Percentiles rank a stretch among this genome's conserved stretches.
Conservation (phyloP, 1,140 invertebrate genomes). For the Aphis craccivora region DNA sequence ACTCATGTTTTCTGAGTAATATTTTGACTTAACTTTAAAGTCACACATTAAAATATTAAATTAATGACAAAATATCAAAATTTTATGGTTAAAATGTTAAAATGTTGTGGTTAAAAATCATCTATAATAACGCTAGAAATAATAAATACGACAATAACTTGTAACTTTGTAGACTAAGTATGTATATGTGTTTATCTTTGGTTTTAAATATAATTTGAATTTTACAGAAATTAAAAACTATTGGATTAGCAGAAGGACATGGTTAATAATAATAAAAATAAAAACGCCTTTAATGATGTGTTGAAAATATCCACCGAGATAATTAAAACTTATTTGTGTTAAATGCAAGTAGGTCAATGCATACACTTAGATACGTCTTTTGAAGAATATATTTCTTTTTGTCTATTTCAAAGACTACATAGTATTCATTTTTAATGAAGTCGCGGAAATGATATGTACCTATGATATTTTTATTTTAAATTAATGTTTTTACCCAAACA, state of each 20-base stretch:
- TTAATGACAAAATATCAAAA: not conserved
- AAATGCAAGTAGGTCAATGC: not conserved
- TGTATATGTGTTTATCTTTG: not conserved
- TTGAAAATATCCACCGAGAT: not conserved
- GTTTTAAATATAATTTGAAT: not conserved
- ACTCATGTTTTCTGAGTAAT: not conserved
- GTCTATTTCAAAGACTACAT: not conserved
- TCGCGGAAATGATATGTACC: not conserved
- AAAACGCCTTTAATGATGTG: not conserved
- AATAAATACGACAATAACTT: not conserved
- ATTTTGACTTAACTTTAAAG: not conserved
- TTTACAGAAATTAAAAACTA: not conserved
- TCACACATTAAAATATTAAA: conserved; percentile 9
- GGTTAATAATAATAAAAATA: not conserved
- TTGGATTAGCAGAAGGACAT: not conserved
- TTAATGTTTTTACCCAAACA: conserved; percentile 2
- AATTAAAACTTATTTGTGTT: not conserved
- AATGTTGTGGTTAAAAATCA: no score
- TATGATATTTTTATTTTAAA: not conserved
- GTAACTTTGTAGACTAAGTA: not conserved
- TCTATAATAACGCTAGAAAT: not conserved
- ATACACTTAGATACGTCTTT: not conserved
- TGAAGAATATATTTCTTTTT: not conserved
- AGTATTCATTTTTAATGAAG: not conserved
- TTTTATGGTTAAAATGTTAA: not conserved